A percentile compares a stretch with the other conserved stretches of the same genome.
Conservation (phyloP, 2,113 vertebrate species). For the Hipposideros armiger region DNA sequence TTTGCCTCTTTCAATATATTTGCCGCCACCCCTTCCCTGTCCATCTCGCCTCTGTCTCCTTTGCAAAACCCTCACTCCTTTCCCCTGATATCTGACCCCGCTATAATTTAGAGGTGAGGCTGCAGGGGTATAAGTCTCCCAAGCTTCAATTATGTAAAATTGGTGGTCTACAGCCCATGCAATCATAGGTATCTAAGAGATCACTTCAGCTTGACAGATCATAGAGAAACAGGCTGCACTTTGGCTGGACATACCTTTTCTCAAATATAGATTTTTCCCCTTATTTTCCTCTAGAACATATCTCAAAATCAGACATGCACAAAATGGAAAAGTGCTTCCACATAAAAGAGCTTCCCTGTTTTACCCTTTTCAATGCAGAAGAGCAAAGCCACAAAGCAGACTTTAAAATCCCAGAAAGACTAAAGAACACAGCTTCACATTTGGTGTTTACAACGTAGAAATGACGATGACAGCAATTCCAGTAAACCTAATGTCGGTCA, state of each 20-base stretch:
- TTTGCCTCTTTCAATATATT: background rate
- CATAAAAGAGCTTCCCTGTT: background rate
- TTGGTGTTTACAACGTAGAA: slow-evolving; percentile 42
- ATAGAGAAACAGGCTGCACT: background rate
- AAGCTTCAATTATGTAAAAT: slow-evolving; percentile 52
- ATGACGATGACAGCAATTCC: slow-evolving; percentile 22
- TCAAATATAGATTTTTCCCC: slow-evolving; percentile 32
- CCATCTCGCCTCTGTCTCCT: background rate
- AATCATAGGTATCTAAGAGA: slow-evolving; percentile 55
- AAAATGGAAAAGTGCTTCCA: background rate
- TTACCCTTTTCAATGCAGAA: background rate
- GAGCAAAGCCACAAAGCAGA: background rate
- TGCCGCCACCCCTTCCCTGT: background rate
- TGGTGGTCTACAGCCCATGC: slow-evolving; percentile 44
- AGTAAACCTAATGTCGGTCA: slow-evolving; percentile 67
- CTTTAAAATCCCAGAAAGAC: background rate
- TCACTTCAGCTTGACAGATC: slow-evolving; percentile 65
- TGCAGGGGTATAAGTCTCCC: background rate
- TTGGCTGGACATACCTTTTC: background rate
- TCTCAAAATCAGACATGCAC: slow-evolving; percentile 38
- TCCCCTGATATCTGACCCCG: background rate
- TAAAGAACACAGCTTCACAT: background rate
- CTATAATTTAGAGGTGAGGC: background rate
- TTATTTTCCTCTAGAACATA: slow-evolving; percentile 7
- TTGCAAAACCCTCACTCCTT: background rate